Percentiles rank a stretch among this genome's conserved stretches.
phyloP scores from a whole-genome alignment of 2,797 vertebrate genomes.

The Acrossocheilus fasciatus region DNA sequence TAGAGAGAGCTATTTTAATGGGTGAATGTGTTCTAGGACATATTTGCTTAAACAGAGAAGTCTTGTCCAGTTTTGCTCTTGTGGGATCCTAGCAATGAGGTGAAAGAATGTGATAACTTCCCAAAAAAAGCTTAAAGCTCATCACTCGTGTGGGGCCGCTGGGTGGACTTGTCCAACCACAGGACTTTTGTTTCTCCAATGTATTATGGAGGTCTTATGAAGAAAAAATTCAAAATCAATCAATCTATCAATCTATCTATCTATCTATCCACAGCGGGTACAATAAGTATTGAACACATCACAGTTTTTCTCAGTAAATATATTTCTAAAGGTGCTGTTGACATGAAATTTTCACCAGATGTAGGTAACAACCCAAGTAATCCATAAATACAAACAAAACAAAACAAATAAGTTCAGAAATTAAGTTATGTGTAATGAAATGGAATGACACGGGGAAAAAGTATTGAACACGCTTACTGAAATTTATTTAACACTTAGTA shows the following conservation, averaged over 20 bases:
- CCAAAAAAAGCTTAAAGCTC: slow-evolving; percentile 11
- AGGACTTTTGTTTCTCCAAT: not conserved
- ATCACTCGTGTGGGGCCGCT: not conserved
- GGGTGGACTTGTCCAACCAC: not conserved
- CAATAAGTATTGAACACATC: no score
- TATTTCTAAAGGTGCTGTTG: no score
- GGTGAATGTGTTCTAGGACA: not conserved
- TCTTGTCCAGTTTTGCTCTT: not conserved
- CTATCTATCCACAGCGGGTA: no score
- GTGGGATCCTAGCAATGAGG: not conserved
- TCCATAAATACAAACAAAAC: no score
- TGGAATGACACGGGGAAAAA: no score
- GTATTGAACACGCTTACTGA: no score
- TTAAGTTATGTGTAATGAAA: no score
- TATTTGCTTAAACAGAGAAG: slow-evolving; percentile 3
- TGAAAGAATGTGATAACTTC: slow-evolving; percentile 19
- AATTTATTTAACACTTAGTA: no score
- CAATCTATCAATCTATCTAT: not conserved
- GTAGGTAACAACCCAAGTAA: no score
- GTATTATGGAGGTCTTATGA: not conserved
- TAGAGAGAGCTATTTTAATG: not conserved
- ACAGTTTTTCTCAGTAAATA: no score
- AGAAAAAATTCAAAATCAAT: not conserved
- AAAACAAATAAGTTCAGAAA: no score
- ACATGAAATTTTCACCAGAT: no score